These are phyloP conservation scores for Erythrocercus mccallii DNA, from an alignment of 2,113 vertebrate species.

Conservation along the genomic window DNA sequence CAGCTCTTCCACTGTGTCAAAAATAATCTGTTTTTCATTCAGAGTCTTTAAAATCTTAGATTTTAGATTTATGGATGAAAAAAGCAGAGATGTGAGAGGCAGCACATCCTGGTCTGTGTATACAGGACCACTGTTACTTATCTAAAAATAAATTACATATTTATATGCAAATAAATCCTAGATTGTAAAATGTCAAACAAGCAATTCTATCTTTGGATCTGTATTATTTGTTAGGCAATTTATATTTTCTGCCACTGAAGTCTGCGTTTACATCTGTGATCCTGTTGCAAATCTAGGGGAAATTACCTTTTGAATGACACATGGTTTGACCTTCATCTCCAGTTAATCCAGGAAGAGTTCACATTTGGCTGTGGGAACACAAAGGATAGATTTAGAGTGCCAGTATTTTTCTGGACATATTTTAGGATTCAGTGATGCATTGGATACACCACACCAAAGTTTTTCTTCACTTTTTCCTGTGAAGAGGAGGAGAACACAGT, in stretches of 20 bases:
- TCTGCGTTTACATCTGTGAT: not conserved
- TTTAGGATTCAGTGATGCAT: not conserved
- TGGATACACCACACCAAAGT: rapidly evolving
- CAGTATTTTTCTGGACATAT: not conserved
- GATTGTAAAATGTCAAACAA: not conserved
- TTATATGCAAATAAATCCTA: not conserved
- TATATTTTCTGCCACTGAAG: not conserved
- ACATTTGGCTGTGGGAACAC: not conserved
- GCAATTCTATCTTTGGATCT: not conserved
- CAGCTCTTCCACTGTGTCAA: slow-evolving; percentile 49
- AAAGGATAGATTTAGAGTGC: not conserved
- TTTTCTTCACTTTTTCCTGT: not conserved
- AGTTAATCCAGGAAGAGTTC: slow-evolving; percentile 1
- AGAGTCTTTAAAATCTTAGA: slow-evolving; percentile 35
- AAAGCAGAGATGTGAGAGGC: not conserved
- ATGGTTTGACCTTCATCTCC: slow-evolving; percentile 11
- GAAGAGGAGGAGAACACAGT: not conserved
- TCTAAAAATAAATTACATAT: not conserved
- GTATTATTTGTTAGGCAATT: not conserved
- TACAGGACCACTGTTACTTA: not conserved
- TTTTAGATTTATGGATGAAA: slow-evolving; percentile 2
- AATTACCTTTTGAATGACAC: slow-evolving; percentile 36
- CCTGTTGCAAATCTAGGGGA: not conserved
- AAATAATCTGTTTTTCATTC: slow-evolving; percentile 54
- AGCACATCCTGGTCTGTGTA: not conserved